Evolutionary conservation across 2,888 invertebrate species (phyloP).

Genomic region (Diarsia rubi): DNA sequence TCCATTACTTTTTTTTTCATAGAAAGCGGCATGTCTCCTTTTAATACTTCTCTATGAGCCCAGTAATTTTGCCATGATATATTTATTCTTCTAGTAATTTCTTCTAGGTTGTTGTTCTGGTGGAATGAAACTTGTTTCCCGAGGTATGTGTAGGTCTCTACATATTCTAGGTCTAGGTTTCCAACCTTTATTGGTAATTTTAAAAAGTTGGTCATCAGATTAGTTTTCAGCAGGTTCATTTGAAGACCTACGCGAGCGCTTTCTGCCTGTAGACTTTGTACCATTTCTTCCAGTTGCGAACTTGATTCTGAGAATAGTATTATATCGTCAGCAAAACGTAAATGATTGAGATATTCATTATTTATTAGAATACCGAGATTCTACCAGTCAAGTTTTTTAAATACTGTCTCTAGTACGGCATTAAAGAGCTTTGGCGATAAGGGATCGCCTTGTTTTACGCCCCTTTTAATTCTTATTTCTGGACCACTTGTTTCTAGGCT

Average conservation of each 20-base stretch:
- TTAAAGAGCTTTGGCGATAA: neutral
- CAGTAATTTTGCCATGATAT: too few species aligned
- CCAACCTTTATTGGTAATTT: neutral
- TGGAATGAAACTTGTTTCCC: constrained; percentile 1
- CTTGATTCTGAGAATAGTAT: neutral
- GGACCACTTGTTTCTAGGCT: too few species aligned
- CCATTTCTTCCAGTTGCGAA: neutral
- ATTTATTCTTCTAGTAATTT: too few species aligned
- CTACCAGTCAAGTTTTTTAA: neutral
- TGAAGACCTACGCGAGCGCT: too few species aligned
- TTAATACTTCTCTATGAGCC: too few species aligned
- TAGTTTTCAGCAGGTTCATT: neutral
- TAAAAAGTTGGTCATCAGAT: neutral
- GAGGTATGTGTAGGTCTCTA: neutral
- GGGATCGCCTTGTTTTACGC: neutral
- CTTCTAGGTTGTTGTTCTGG: too few species aligned
- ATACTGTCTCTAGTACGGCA: too few species aligned
- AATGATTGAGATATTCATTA: neutral
- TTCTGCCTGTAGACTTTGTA: neutral
- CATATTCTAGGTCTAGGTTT: neutral
- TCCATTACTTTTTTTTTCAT: too few species aligned
- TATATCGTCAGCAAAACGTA: neutral
- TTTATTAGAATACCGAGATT: neutral
- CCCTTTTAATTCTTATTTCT: too few species aligned
- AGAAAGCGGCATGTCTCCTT: too few species aligned